Evolutionary conservation across 1,140 invertebrate genomes (phyloP).

Genomic region (Notospermus geniculatus): DNA sequence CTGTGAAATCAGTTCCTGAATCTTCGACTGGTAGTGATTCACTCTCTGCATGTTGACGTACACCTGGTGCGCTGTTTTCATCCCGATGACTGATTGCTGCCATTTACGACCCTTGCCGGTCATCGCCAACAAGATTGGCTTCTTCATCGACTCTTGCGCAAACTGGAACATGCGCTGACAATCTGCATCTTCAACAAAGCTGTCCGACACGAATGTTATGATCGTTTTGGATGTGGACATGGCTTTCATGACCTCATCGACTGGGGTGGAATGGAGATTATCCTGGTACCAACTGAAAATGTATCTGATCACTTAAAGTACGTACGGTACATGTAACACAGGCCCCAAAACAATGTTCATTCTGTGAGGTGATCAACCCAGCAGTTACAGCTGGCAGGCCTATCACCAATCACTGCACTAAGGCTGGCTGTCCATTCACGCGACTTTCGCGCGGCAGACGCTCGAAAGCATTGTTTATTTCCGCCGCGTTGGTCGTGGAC

Average conservation of each 20-base stretch:
- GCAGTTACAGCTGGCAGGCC: too few relatives aligned
- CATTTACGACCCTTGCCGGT: conserved; percentile 39
- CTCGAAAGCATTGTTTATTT: too few relatives aligned
- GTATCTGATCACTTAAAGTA: background rate
- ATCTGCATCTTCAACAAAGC: conserved; percentile 33
- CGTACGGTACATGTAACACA: too few relatives aligned
- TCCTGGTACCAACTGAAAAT: conserved; percentile 14
- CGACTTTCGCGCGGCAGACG: too few relatives aligned
- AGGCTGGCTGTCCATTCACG: too few relatives aligned
- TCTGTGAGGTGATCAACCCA: too few relatives aligned
- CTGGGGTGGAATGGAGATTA: background rate
- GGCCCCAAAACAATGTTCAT: too few relatives aligned
- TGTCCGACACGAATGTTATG: conserved; percentile 44
- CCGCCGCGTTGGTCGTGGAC: too few relatives aligned
- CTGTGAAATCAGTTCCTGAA: conserved; percentile 19
- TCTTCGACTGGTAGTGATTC: conserved; percentile 17
- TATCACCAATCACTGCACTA: too few relatives aligned
- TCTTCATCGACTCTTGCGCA: conserved; percentile 41
- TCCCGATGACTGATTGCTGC: conserved; percentile 30
- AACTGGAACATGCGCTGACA: conserved; percentile 38
- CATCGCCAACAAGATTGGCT: conserved; percentile 37
- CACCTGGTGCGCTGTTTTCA: conserved; percentile 19
- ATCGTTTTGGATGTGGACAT: conserved; percentile 30
- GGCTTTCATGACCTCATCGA: conserved; percentile 8
- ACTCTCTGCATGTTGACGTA: conserved; percentile 25